Evolutionary conservation across 2,888 invertebrate genomes (phyloP).

Genomic region (Nomada goodeniana): DNA sequence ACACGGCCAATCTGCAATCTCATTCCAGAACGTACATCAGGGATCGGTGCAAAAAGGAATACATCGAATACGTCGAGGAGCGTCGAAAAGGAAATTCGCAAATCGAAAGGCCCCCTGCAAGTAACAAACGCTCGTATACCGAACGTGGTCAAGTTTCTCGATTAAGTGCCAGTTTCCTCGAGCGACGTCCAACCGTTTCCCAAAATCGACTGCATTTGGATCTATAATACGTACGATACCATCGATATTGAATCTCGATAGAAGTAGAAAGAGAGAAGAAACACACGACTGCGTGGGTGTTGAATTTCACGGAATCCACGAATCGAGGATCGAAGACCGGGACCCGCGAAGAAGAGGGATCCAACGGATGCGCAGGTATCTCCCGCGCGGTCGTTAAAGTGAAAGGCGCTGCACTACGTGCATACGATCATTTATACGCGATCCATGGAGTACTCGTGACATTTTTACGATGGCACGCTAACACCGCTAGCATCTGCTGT

Average conservation of each 20-base stretch:
- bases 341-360: conserved; percentile 25
- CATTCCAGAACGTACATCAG: conserved; percentile 41
- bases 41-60: conserved; percentile 25
- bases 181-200: background rate
- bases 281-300: conserved; percentile 8
- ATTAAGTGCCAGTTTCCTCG: background rate
- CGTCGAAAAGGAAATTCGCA: conserved; percentile 8
- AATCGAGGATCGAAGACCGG: conserved; percentile 33
- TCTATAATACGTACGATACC: background rate
- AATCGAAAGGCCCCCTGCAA: background rate
- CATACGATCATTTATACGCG: conserved; percentile 43
- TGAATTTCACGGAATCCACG: conserved; percentile 5
- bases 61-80: conserved; percentile 5
- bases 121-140: conserved; percentile 1
- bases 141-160: background rate
- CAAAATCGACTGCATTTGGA: no score
- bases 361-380: conserved; percentile 47
- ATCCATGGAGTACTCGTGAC: conserved; percentile 56
- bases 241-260: background rate
- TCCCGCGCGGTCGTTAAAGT: conserved; percentile 40
- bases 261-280: background rate
- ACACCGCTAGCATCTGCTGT: conserved; percentile 28
- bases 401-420: conserved; percentile 54
- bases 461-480: conserved; percentile 63
- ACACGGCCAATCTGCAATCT: conserved; percentile 40